A percentile compares a stretch with the other conserved stretches of the same genome.
phyloP scores from a whole-genome alignment of 2,113 vertebrate genomes.

The Grallaria varia region DNA sequence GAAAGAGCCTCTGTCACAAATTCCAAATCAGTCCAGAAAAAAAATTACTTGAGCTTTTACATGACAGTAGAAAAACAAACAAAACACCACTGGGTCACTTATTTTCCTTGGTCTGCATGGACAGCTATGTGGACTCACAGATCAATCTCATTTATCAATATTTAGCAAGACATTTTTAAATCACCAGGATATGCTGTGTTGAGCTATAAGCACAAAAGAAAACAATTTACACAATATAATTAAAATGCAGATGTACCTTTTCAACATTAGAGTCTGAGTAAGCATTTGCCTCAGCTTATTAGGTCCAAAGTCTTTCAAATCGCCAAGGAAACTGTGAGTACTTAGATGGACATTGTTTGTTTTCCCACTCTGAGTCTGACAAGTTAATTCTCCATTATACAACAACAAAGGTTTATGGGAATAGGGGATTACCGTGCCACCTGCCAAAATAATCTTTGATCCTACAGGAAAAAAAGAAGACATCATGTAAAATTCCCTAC shows the following conservation, averaged over 20 bases:
- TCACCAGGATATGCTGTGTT: not conserved
- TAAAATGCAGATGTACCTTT: constrained; percentile 77
- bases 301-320: constrained; percentile 44
- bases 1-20: not conserved
- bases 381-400: constrained; percentile 92
- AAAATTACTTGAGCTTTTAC: not conserved
- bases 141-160: not conserved
- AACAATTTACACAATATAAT: not conserved
- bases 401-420: constrained; percentile 92
- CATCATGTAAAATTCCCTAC: not conserved
- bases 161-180: not conserved
- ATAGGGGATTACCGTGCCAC: constrained; percentile 86
- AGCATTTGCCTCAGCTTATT: constrained; percentile 77
- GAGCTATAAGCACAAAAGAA: constrained; percentile 1
- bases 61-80: not conserved
- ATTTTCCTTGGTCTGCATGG: not conserved
- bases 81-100: not conserved
- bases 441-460: constrained; percentile 87
- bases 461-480: constrained; percentile 74
- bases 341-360: constrained; percentile 82
- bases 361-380: constrained; percentile 93
- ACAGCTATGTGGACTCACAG: not conserved
- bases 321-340: constrained; percentile 86
- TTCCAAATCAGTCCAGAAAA: not conserved
- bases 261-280: constrained; percentile 84